phyloP scores from a whole-genome alignment of 37 sponge, comb jelly and placozoan species.

The Halichondria panicea region DNA sequence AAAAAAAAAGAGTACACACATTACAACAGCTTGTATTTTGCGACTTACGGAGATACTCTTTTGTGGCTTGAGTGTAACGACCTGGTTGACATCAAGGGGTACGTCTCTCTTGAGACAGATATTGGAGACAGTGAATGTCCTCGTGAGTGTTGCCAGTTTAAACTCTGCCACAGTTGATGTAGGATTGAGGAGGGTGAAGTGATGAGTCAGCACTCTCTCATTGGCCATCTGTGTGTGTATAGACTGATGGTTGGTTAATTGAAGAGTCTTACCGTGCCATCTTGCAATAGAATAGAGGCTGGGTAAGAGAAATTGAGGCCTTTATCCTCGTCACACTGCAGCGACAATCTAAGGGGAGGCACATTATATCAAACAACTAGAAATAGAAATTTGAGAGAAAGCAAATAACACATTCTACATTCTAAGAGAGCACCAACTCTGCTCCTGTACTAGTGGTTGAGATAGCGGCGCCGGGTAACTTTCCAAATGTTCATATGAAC shows the following conservation, averaged over 20 bases:
- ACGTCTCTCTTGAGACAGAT: too few species aligned
- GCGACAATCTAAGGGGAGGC: constrained; percentile 4
- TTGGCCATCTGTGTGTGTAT: background rate
- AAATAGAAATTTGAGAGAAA: background rate
- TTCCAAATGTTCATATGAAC: too few species aligned
- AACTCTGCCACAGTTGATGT: constrained; percentile 4
- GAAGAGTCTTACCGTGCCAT: background rate
- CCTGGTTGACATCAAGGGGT: too few species aligned
- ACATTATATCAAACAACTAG: background rate
- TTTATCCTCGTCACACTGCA: constrained; percentile 41
- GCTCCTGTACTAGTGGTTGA: too few species aligned
- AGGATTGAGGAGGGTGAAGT: constrained; percentile 35
- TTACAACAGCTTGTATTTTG: background rate
- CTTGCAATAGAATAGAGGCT: constrained; percentile 37
- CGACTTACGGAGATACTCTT: background rate
- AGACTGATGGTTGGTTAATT: background rate
- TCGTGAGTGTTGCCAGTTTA: constrained; percentile 4
- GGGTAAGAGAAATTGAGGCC: constrained; percentile 25
- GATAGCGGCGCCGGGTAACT: too few species aligned
- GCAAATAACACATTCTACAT: background rate
- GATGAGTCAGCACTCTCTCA: background rate
- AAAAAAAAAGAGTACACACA: background rate
- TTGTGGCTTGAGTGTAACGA: background rate
- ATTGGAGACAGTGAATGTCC: constrained; percentile 18
- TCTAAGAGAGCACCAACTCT: background rate